phyloP scores from a whole-genome alignment of 2,888 invertebrate species.

The Calliopum simillimum region DNA sequence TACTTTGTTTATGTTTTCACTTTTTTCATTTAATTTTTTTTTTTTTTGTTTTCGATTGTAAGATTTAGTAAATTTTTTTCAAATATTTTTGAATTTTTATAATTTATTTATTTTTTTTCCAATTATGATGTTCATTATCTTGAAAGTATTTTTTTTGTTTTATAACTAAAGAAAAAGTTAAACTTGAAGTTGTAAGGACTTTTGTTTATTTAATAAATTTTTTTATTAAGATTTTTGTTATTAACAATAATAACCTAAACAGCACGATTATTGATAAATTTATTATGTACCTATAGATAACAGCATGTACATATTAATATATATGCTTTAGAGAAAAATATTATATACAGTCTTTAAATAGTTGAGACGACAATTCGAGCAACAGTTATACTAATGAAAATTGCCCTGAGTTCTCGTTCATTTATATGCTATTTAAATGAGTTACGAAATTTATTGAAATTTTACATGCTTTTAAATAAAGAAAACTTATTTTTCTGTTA shows the following conservation, averaged over 20 bases:
- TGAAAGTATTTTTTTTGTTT: too few species aligned
- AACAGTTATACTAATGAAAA: constrained; percentile 35
- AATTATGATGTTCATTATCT: neutral
- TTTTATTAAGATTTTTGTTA: constrained; percentile 14
- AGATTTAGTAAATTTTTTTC: too few species aligned
- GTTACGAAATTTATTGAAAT: too few species aligned
- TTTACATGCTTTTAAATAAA: too few species aligned
- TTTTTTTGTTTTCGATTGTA: neutral
- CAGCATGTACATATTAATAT: neutral
- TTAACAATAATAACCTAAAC: constrained; percentile 5
- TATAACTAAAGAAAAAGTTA: constrained; percentile 8
- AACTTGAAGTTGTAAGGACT: constrained; percentile 21
- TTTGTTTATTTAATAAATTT: constrained; percentile 13
- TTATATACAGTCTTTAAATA: constrained; percentile 41
- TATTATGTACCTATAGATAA: neutral
- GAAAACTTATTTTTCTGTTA: too few species aligned
- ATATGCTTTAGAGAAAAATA: neutral
- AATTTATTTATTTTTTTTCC: too few species aligned
- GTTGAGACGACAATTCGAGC: constrained; percentile 38
- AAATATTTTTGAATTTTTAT: too few species aligned
- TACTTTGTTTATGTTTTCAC: constrained; percentile 33
- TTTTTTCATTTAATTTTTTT: constrained; percentile 14
- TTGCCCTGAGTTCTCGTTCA: constrained; percentile 59
- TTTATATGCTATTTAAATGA: neutral
- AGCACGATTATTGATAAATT: neutral